These are phyloP conservation scores for Megaptera novaeangliae DNA, from an alignment of 2,113 vertebrate genomes.

Conservation along the genomic window DNA sequence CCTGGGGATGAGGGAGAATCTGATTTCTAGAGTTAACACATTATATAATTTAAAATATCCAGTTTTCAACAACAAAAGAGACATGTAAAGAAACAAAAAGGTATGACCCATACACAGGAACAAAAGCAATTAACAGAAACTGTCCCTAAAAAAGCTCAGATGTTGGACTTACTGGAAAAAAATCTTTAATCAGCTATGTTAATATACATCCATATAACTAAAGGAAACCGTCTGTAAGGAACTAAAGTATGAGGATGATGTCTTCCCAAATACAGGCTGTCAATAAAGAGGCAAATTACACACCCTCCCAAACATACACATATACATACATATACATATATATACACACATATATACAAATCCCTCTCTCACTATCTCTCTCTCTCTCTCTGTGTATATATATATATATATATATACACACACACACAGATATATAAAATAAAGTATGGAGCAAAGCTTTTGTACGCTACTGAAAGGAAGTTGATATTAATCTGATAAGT, in stretches of 20 bases:
- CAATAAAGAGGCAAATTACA: not conserved
- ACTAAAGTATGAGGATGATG: not conserved
- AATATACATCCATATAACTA: not conserved
- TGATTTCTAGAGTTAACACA: not conserved
- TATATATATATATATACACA: no score
- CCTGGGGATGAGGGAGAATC: not conserved
- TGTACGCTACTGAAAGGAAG: no score
- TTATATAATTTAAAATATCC: not conserved
- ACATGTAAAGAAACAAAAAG: not conserved
- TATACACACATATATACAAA: not conserved
- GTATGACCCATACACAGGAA: not conserved
- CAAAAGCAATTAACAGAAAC: not conserved
- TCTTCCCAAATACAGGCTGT: not conserved
- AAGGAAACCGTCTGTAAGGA: not conserved
- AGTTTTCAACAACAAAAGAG: not conserved
- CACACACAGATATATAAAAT: not conserved
- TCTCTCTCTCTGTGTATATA: fast-evolving
- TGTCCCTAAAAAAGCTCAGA: not conserved
- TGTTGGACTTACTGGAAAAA: not conserved
- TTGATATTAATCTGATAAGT: not conserved
- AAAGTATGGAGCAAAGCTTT: not conserved
- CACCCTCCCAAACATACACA: not conserved
- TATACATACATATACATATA: not conserved
- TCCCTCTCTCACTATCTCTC: no score
- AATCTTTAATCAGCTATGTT: not conserved